Percentiles rank a stretch among this genome's conserved stretches.
Conservation (phyloP, 53 echinoderm and acorn worm species). For the Mesocentrotus franciscanus region DNA sequence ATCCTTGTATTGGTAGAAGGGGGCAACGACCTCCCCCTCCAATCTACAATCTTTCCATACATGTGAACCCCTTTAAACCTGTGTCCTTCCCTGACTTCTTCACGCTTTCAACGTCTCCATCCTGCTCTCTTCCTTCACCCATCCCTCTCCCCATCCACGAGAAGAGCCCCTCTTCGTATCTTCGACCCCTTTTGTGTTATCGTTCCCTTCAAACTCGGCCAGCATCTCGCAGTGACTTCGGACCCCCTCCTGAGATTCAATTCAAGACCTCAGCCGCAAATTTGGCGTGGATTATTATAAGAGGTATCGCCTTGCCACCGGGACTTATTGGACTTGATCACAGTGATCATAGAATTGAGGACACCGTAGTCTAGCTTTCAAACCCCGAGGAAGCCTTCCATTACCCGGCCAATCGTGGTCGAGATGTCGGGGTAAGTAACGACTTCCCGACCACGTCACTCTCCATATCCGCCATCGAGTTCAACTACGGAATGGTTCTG, state of each 20-base stretch:
- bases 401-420: constrained; percentile 9
- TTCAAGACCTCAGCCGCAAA: constrained; percentile 66
- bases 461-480: constrained; percentile 5
- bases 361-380: constrained; percentile 38
- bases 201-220: constrained; percentile 33
- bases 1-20: background rate
- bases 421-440: constrained; percentile 15
- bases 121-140: background rate
- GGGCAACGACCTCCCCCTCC: constrained; percentile 26
- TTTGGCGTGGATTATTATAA: constrained; percentile 55
- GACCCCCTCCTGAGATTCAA: constrained; percentile 66
- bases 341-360: constrained; percentile 31
- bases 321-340: constrained; percentile 61
- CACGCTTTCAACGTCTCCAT: background rate
- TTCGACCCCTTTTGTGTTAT: background rate
- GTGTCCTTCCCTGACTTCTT: background rate
- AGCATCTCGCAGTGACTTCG: constrained; percentile 9
- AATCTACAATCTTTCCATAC: background rate
- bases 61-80: background rate
- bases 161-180: background rate
- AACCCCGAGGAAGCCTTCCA: constrained; percentile 5
- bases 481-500: background rate
- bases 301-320: constrained; percentile 61
- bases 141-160: background rate
- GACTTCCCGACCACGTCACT: constrained; percentile 35